Evolutionary conservation across 2,888 invertebrate species (phyloP).

Genomic region (Notodonta ziczac): DNA sequence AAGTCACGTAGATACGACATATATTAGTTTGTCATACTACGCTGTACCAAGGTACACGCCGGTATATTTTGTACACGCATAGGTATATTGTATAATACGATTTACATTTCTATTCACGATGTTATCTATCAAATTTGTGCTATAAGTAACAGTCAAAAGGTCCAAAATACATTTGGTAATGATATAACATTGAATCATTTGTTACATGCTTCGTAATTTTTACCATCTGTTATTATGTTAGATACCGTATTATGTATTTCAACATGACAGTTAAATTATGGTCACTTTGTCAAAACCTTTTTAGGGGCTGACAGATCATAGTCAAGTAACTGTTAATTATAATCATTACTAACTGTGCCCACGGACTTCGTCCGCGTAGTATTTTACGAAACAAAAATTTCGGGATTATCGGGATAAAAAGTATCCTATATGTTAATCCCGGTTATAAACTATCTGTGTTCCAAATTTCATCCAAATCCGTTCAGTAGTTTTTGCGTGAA

Average conservation of each 20-base stretch:
- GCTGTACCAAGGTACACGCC: slow-evolving; percentile 18
- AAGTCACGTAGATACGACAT: slow-evolving; percentile 28
- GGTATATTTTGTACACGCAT: slow-evolving; percentile 33
- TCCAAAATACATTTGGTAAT: neutral
- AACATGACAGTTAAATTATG: neutral
- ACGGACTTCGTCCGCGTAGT: too few species aligned
- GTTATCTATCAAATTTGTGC: slow-evolving; percentile 1
- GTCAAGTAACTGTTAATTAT: neutral
- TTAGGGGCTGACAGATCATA: neutral
- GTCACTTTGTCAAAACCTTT: neutral
- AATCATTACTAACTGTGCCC: too few species aligned
- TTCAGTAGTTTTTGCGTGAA: too few species aligned
- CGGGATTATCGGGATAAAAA: too few species aligned
- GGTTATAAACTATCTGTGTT: too few species aligned
- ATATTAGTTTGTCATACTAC: slow-evolving; percentile 32
- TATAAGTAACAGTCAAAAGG: neutral
- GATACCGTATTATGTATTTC: neutral
- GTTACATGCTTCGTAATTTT: neutral
- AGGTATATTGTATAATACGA: neutral
- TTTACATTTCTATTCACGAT: neutral
- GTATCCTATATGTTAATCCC: too few species aligned
- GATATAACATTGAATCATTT: neutral
- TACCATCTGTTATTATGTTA: too few species aligned
- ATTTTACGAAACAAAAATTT: too few species aligned
- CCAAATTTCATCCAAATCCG: too few species aligned